These are phyloP conservation scores for Champsocephalus gunnari DNA, from an alignment of 2,797 vertebrate species.

Conservation along the genomic window DNA sequence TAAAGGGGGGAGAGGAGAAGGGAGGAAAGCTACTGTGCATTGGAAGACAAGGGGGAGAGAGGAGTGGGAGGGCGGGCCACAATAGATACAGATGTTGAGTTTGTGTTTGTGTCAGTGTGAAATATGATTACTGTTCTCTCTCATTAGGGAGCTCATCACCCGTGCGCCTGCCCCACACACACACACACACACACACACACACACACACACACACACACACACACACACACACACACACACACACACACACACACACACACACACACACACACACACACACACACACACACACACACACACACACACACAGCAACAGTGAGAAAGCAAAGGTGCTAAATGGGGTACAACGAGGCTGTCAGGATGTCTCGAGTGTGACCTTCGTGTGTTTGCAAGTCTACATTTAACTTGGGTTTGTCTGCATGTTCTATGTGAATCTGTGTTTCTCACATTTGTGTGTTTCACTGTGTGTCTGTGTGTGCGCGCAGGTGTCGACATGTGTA, in stretches of 20 bases:
- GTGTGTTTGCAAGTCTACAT: conserved; percentile 30
- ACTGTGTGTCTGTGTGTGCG: conserved; percentile 17
- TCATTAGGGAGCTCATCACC: conserved; percentile 81
- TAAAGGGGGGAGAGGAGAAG: neutral
- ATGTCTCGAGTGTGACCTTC: conserved; percentile 23
- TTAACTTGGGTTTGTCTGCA: conserved; percentile 20
- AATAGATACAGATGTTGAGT: conserved; percentile 79
- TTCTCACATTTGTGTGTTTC: neutral
- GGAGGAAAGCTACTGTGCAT: conserved; percentile 3
- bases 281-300: conserved; percentile 31
- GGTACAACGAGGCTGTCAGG: conserved; percentile 29
- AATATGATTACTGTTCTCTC: conserved; percentile 83
- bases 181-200: conserved; percentile 39
- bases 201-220: conserved; percentile 18
- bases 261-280: conserved; percentile 31
- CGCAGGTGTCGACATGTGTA: conserved; percentile 34
- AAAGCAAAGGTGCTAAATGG: conserved; percentile 45
- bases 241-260: conserved; percentile 33
- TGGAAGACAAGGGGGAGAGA: neutral
- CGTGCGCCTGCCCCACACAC: conserved; percentile 36
- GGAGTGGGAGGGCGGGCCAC: conserved; percentile 43
- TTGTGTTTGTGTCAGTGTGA: conserved; percentile 82
- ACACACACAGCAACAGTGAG: conserved; percentile 23
- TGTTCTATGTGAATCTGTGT: too few species aligned
- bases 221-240: conserved; percentile 17